Evolutionary conservation across 1,140 invertebrate species (phyloP).

Genomic region (Psix sp.): DNA sequence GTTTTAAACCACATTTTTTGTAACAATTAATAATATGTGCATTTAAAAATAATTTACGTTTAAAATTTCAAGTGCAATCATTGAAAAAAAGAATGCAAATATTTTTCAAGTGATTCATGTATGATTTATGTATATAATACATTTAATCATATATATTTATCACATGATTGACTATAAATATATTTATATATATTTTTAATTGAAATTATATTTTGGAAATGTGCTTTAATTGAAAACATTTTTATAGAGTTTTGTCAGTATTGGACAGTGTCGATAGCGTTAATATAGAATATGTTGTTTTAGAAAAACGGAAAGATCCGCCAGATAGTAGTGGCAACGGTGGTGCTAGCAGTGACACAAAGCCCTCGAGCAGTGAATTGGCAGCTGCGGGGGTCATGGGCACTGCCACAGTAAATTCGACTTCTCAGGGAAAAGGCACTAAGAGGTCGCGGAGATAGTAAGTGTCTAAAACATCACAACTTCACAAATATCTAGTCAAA

Average conservation of each 20-base stretch:
- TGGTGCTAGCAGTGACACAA: constrained; percentile 81
- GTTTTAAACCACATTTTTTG: constrained; percentile 43
- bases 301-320: constrained; percentile 92
- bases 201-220: no score
- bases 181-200: no score
- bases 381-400: constrained; percentile 74
- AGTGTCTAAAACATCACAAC: constrained; percentile 74
- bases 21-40: no score
- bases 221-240: no score
- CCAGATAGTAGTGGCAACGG: constrained; percentile 81
- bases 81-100: no score
- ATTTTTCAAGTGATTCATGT: no score
- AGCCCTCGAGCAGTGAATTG: constrained; percentile 82
- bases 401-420: constrained; percentile 78
- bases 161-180: no score
- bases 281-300: constrained; percentile 76
- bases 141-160: no score
- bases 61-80: no score
- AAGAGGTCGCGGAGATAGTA: constrained; percentile 88
- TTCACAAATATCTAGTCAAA: background rate
- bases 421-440: constrained; percentile 79
- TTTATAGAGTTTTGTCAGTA: constrained; percentile 7
- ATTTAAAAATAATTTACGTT: no score
- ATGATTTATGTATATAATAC: no score
- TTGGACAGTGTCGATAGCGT: constrained; percentile 50